These are phyloP conservation scores for Azorinus chamasolen DNA, from an alignment of 2,888 invertebrate genomes.

Conservation along the genomic window DNA sequence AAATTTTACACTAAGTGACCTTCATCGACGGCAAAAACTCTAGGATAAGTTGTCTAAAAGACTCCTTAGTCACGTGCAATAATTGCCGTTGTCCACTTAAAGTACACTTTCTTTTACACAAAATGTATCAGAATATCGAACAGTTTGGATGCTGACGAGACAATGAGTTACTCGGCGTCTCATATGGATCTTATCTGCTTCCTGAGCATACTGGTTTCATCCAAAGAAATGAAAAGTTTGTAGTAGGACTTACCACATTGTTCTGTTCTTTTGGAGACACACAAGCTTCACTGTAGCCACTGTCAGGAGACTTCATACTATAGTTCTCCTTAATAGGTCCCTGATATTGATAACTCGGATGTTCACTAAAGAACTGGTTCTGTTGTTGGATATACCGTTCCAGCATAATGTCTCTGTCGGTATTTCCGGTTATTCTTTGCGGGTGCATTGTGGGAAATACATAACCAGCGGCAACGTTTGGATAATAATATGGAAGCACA, in stretches of 20 bases:
- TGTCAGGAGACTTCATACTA: conserved; percentile 82
- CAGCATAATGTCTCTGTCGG: conserved; percentile 58
- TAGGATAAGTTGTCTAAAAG: no score
- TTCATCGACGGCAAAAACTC: no score
- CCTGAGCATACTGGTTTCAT: no score
- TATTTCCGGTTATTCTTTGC: neutral
- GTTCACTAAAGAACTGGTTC: conserved; percentile 58
- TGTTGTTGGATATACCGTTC: conserved; percentile 77
- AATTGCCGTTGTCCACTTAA: no score
- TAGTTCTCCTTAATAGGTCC: conserved; percentile 54
- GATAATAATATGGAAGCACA: conserved; percentile 5
- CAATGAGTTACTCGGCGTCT: no score
- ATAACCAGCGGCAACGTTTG: neutral
- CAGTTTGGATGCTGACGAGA: no score
- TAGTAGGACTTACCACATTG: conserved; percentile 29
- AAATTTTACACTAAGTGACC: no score
- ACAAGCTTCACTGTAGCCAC: conserved; percentile 82
- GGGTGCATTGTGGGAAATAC: neutral
- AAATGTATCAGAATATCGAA: no score
- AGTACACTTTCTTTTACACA: no score
- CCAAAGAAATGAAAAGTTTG: no score
- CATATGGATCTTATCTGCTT: no score
- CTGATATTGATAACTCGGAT: conserved; percentile 48
- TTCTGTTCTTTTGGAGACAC: conserved; percentile 45
- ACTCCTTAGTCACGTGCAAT: no score